Evolutionary conservation across 1,140 invertebrate genomes (phyloP).

Genomic region (Apis florea): DNA sequence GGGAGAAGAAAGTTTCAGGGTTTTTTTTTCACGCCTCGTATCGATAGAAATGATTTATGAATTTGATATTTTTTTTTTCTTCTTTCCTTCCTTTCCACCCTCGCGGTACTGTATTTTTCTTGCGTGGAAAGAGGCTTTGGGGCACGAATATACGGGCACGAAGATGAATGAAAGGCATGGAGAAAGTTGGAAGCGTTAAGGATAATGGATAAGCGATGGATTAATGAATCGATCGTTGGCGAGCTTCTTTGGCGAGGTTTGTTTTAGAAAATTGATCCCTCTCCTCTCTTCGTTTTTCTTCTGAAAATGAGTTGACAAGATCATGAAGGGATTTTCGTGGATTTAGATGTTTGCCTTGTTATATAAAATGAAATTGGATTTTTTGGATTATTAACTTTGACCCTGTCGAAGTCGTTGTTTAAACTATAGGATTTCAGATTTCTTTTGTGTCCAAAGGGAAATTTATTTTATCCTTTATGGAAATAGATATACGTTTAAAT

Average conservation of each 20-base stretch:
- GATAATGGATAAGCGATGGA: conserved; percentile 43
- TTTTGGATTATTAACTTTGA: not conserved
- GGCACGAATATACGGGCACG: not conserved
- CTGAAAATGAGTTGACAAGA: not conserved
- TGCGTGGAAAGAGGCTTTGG: not conserved
- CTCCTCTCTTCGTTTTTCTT: not conserved
- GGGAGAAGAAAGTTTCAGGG: not conserved
- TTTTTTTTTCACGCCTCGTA: conserved; percentile 10
- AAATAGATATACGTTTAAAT: too few relatives aligned
- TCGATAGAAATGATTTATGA: conserved; percentile 46
- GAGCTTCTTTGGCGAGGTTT: not conserved
- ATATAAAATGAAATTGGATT: not conserved
- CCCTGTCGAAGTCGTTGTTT: too few relatives aligned
- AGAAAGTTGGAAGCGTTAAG: conserved; percentile 24
- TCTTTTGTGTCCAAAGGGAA: too few relatives aligned
- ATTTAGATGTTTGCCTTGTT: not conserved
- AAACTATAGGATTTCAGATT: too few relatives aligned
- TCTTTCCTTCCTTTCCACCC: too few relatives aligned
- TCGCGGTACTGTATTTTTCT: not conserved
- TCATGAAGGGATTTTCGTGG: not conserved
- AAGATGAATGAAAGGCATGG: conserved; percentile 38
- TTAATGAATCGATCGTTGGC: conserved; percentile 29
- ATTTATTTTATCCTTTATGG: too few relatives aligned
- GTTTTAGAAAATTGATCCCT: conserved; percentile 4
- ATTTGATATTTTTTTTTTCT: conserved; percentile 16